Percentiles rank a stretch among this genome's conserved stretches.
Evolutionary conservation across 2,888 invertebrate genomes (phyloP).

Genomic region (Drosophila nr. medialis): DNA sequence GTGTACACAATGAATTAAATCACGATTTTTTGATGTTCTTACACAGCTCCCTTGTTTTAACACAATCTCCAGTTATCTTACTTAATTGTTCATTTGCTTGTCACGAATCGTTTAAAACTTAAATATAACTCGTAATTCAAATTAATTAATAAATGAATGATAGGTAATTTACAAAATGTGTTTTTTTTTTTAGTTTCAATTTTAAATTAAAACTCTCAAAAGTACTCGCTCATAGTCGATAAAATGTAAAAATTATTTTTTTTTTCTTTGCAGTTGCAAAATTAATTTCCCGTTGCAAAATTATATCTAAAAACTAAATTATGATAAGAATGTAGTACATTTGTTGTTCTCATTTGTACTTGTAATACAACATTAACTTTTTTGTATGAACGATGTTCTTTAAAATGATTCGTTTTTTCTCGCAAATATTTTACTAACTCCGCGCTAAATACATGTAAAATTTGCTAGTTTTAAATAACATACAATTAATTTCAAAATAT

Average conservation of each 20-base stretch:
- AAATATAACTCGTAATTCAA: conserved; percentile 42
- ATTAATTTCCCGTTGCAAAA: conserved; percentile 15
- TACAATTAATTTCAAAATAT: conserved; percentile 59
- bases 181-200: conserved; percentile 33
- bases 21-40: conserved; percentile 67
- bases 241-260: conserved; percentile 13
- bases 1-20: conserved; percentile 73
- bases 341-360: conserved; percentile 35
- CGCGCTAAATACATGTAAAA: conserved; percentile 72
- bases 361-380: conserved; percentile 38
- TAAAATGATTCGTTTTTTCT: conserved; percentile 39
- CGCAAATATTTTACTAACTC: conserved; percentile 74
- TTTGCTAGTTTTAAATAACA: conserved; percentile 67
- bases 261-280: conserved; percentile 19
- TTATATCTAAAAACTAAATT: conserved; percentile 26
- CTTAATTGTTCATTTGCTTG: conserved; percentile 52
- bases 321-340: conserved; percentile 39
- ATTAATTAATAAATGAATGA: conserved; percentile 59
- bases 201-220: conserved; percentile 49
- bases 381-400: conserved; percentile 17
- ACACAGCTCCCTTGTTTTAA: conserved; percentile 55
- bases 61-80: conserved; percentile 52
- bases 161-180: conserved; percentile 63
- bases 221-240: conserved; percentile 5
- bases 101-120: conserved; percentile 40